Evolutionary conservation across 2,888 invertebrate species (phyloP), one percentile per base, ranked within the genome.

Genomic region (Sisyra nigra): DNA sequence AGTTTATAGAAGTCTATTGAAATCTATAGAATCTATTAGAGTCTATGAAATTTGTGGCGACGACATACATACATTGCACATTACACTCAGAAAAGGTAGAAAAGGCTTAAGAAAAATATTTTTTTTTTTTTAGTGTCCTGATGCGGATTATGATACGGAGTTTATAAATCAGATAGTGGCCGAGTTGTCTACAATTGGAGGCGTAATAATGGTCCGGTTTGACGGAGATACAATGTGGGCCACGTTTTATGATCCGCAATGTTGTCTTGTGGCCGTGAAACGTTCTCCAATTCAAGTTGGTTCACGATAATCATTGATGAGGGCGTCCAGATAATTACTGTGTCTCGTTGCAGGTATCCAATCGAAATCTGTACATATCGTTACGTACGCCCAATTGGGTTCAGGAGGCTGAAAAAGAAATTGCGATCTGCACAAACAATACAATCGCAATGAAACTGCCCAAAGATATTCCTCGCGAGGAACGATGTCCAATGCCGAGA

Each of bases 221-320:
- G 83, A 92, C 11, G 87, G 81, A 17, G 84, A 79, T 46, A 81
- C 85, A 11, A 79, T 96, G 67, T 88, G 89, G 80, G 77, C 96
- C 18, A 91, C 93, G 7, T 93, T 94, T 59, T 74, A 86, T 51
- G 86, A 88, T 55, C 92, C 94, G 0, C 81, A 85, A 56, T 80
- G 82, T 50, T 94, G 94, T 3, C 61, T 97, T 15, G 86, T 86
- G 2, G 65, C 64, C 0, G 62, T 64, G 24, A 65, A 30, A 30
- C 40, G 40, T 7, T 31, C 31, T 9, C 10, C 19, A 3, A 40
- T 41, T 15, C 24, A 34, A 24, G 31, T 30, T 24, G 7, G 24
- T 24, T 24, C 5, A 24, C 24, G 5, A 24, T 3, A 24, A 24
- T n/a, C n/a, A 38, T 38, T 38, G 1, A 9, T 15, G 2, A 18